Base-by-base conservation (phyloP, 2,113 vertebrate genomes). In the Caranx melampygus region DNA sequence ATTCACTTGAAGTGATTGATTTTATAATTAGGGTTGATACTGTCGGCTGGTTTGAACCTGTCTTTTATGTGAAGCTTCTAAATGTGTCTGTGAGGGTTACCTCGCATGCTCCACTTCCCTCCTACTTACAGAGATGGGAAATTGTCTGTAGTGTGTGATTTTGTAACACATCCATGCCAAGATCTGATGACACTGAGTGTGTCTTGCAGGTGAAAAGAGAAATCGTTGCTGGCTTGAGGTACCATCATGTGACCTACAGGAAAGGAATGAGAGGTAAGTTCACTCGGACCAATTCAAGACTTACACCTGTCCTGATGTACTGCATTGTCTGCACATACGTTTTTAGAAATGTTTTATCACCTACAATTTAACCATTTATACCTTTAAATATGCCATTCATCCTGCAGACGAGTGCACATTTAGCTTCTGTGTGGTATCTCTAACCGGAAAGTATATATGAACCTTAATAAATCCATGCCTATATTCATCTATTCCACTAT, bases 211-310 rank as follows among this genome's bases (percentile, higher is more conserved):
- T 99, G 88, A 97, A 97, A 92, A 96, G 92, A 90, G 98, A 99
- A 87, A 98, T 99, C 0, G 97, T 99, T 72, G 95, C 96, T 34
- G 97, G 98, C 44, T 89, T 99, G 92, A 97, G 92, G 88, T 99
- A 97, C 81, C 88, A 96, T 84, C 97, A 98, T 49, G 88, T 95
- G 88, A 95, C 93, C 77, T 95, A 94, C 91, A 95, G 95, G 81
- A 95, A 94, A 90, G 96, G 96, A 80, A 6, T 95, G 21, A 82
- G 66, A 83, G 64, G 95, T 95, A 87, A 85, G 83, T 80, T 62
- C 20, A 37, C 4, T 9, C 47, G n/a, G n/a, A n/a, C n/a, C n/a
- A n/a, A n/a, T n/a, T n/a, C n/a, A n/a, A n/a, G n/a, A n/a, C n/a
- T n/a, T n/a, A n/a, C n/a, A 26, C 6, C 5, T 49, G 5, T 18